Percentiles rank a stretch among this genome's conserved stretches.
Evolutionary conservation across 2,113 vertebrate species (phyloP).

Genomic region (Lepisosteus oculatus): DNA sequence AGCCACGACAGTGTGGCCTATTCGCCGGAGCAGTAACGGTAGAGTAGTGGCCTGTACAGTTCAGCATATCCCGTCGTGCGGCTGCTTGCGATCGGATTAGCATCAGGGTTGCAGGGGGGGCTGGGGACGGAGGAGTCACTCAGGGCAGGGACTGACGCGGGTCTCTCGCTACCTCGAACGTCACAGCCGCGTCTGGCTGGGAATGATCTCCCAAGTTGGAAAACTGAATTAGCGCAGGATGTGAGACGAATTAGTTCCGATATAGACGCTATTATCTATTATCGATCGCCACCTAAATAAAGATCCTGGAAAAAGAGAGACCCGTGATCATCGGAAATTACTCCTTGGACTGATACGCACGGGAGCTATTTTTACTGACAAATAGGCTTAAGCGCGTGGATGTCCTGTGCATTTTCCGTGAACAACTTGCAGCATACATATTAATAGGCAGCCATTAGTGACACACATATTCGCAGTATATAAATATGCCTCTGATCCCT

Average conservation of each 20-base stretch:
- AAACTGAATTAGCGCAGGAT: conserved; percentile 23
- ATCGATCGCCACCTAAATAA: conserved; percentile 18
- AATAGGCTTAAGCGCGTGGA: not conserved
- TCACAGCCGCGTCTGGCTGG: conserved; percentile 24
- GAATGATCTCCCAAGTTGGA: conserved; percentile 25
- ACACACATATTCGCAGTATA: no score
- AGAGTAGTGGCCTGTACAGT: not conserved
- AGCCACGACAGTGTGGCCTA: no score
- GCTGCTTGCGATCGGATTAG: conserved; percentile 7
- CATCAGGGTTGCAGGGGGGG: conserved; percentile 8
- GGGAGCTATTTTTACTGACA: not conserved
- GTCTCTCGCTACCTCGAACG: conserved; percentile 13
- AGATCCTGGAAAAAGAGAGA: not conserved
- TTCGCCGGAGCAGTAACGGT: no score
- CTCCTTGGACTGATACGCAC: not conserved
- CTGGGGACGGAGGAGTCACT: not conserved
- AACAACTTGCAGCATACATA: no score
- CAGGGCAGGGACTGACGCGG: conserved; percentile 25
- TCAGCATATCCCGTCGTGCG: not conserved
- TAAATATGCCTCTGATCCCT: no score
- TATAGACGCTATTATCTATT: not conserved
- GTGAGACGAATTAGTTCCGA: conserved; percentile 11
- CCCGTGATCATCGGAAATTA: conserved; percentile 7
- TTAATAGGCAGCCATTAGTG: no score
- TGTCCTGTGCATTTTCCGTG: not conserved